Conservation (phyloP, 2,113 vertebrate genomes). For the Phyllopteryx taeniolatus region DNA sequence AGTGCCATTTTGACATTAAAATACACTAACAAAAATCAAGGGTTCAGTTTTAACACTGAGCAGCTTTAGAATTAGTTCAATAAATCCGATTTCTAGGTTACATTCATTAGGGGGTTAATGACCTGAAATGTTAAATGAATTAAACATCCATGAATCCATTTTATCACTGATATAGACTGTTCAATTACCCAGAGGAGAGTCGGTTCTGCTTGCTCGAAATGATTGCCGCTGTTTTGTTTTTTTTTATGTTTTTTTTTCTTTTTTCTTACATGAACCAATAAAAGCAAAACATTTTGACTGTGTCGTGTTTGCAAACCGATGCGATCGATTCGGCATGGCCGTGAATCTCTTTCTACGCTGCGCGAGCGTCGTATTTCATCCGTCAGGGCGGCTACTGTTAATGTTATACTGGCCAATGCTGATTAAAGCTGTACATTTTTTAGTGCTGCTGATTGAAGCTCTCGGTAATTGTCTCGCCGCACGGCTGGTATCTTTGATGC, state of each 20-base stretch:
- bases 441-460: constrained; percentile 34
- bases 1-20: no score
- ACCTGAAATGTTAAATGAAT: background rate
- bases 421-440: constrained; percentile 62
- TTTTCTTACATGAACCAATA: constrained; percentile 5
- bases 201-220: constrained; percentile 20
- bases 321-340: background rate
- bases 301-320: constrained; percentile 61
- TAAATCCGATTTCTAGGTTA: constrained; percentile 26
- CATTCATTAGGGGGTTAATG: constrained; percentile 56
- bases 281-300: background rate
- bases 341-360: constrained; percentile 11
- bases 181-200: constrained; percentile 48
- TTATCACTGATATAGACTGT: constrained; percentile 33
- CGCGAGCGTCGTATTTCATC: constrained; percentile 42
- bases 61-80: background rate
- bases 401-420: constrained; percentile 27
- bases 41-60: no score
- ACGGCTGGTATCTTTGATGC: constrained; percentile 22
- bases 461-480: constrained; percentile 55
- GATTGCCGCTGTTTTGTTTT: background rate
- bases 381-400: constrained; percentile 17
- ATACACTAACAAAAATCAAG: no score
- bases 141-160: background rate
- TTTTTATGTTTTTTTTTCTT: background rate